Conservation (phyloP, 2,797 vertebrate genomes). For the Anguilla megastoma region DNA sequence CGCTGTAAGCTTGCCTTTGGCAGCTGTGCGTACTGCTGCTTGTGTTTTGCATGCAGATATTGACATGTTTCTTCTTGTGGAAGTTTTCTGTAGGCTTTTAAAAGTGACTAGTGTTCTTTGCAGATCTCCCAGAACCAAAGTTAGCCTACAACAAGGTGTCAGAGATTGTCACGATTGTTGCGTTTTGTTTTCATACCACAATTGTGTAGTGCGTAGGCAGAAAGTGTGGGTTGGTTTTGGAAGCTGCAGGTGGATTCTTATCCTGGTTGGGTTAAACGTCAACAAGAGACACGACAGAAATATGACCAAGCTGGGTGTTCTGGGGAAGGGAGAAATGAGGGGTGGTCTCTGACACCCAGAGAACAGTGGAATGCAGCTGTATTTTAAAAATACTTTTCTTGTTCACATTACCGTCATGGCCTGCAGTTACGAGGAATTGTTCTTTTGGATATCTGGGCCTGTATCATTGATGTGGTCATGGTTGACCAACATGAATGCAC, state of each 20-base stretch:
- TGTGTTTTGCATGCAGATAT: not conserved
- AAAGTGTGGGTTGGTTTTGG: not conserved
- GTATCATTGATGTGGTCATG: not conserved
- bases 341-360: not conserved
- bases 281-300: not conserved
- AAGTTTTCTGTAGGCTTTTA: not conserved
- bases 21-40: not conserved
- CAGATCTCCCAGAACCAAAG: not conserved
- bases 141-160: not conserved
- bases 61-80: not conserved
- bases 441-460: not conserved
- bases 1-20: not conserved
- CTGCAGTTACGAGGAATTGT: not conserved
- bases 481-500: not conserved
- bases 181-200: not conserved
- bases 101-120: not conserved
- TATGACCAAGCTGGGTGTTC: not conserved
- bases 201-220: not conserved
- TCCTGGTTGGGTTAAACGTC: not conserved
- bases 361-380: not conserved
- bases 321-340: not conserved
- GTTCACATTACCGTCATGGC: not conserved
- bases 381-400: not conserved
- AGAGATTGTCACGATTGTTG: not conserved
- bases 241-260: not conserved